Evolutionary conservation across 2,797 vertebrate genomes (phyloP).

Genomic region (Trachops cirrhosus): DNA sequence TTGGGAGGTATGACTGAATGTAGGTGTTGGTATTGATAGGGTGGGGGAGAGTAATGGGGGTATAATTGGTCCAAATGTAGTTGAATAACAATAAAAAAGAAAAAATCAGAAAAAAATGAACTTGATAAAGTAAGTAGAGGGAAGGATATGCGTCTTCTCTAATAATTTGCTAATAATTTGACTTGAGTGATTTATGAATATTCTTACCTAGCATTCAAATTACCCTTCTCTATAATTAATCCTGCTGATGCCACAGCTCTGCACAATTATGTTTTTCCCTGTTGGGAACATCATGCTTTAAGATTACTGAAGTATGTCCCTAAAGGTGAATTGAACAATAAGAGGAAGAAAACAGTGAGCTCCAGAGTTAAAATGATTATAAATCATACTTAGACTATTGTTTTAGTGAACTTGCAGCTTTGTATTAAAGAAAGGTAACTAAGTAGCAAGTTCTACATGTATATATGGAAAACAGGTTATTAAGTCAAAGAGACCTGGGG

Average conservation of each 20-base stretch:
- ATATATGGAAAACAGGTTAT: neutral
- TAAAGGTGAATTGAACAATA: constrained; percentile 32
- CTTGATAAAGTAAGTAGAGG: neutral
- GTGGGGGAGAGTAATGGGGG: too few species aligned
- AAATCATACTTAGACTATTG: constrained; percentile 5
- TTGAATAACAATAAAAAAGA: too few species aligned
- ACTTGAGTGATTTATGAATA: constrained; percentile 31
- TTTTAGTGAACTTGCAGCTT: neutral
- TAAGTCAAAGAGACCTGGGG: neutral
- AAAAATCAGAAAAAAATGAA: neutral
- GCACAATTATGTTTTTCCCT: constrained; percentile 45
- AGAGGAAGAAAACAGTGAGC: constrained; percentile 23
- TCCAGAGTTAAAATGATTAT: constrained; percentile 10
- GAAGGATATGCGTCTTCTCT: neutral
- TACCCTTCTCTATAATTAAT: constrained; percentile 43
- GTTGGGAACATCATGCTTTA: neutral
- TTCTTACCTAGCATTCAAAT: constrained; percentile 31
- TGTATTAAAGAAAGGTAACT: constrained; percentile 9
- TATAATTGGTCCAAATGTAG: too few species aligned
- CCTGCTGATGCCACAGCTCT: neutral
- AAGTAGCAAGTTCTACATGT: neutral
- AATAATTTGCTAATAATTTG: constrained; percentile 8
- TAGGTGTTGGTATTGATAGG: too few species aligned
- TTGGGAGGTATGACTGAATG: too few species aligned
- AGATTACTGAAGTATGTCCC: neutral